These are phyloP conservation scores for Panopea generosa DNA, from an alignment of 2,888 invertebrate species.

Conservation along the genomic window DNA sequence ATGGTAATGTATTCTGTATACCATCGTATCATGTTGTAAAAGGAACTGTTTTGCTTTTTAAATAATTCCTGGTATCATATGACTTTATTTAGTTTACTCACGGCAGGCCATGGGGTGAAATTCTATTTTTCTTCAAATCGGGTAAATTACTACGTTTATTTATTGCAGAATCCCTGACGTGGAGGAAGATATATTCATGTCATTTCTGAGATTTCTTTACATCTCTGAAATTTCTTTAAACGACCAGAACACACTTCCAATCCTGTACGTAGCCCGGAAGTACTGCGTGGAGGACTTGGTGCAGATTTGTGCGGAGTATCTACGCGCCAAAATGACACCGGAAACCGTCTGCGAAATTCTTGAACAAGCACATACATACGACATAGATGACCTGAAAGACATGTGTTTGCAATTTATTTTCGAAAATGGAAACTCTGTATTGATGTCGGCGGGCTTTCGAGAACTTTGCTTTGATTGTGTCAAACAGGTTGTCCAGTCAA, in stretches of 20 bases:
- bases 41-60: too few species aligned
- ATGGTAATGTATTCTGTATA: too few species aligned
- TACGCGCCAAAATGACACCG: slow-evolving; percentile 89
- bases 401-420: slow-evolving; percentile 59
- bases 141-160: too few species aligned
- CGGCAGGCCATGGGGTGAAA: too few species aligned
- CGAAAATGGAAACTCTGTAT: slow-evolving; percentile 49
- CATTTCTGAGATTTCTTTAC: slow-evolving; percentile 87
- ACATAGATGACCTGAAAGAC: slow-evolving; percentile 87
- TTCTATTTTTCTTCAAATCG: too few species aligned
- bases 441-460: slow-evolving; percentile 86
- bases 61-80: too few species aligned
- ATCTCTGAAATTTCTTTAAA: slow-evolving; percentile 88
- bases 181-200: slow-evolving; percentile 47
- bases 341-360: slow-evolving; percentile 87
- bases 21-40: too few species aligned
- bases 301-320: slow-evolving; percentile 89
- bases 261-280: slow-evolving; percentile 91
- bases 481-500: slow-evolving; percentile 89
- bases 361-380: slow-evolving; percentile 72
- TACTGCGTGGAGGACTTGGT: slow-evolving; percentile 91
- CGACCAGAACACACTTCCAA: slow-evolving; percentile 88
- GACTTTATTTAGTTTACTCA: too few species aligned
- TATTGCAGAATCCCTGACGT: slow-evolving; percentile 62
- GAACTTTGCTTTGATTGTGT: slow-evolving; percentile 90